phyloP scores from a whole-genome alignment of 2,888 invertebrate species.

The Synanthedon vespiformis region DNA sequence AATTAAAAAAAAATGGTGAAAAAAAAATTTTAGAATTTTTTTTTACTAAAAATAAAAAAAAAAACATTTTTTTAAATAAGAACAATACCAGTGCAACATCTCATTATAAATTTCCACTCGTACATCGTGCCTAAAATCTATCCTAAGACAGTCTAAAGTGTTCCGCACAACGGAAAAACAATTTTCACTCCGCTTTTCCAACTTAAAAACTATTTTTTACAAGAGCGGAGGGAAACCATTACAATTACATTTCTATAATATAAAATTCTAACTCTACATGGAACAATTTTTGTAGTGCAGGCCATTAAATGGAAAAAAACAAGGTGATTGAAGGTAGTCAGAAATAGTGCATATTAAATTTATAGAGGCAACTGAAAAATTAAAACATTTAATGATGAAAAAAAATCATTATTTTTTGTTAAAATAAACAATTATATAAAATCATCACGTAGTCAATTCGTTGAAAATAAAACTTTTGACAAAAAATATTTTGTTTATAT shows the following conservation, averaged over 20 bases:
- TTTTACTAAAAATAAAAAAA: neutral
- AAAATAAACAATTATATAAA: no score
- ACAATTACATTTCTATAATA: constrained; percentile 13
- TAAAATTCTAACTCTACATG: constrained; percentile 36
- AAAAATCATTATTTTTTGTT: no score
- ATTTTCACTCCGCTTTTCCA: constrained; percentile 39
- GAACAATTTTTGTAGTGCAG: constrained; percentile 55
- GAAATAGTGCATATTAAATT: no score
- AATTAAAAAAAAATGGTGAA: no score
- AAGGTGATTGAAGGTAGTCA: neutral
- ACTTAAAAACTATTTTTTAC: constrained; percentile 54
- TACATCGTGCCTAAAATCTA: constrained; percentile 57
- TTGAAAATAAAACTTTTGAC: no score
- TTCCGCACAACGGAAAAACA: constrained; percentile 69
- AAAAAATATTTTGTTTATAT: no score
- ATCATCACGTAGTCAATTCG: no score
- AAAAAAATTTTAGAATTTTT: no score
- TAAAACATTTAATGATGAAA: no score
- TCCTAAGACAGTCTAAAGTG: constrained; percentile 64
- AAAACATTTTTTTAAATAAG: constrained; percentile 11
- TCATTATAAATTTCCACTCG: constrained; percentile 43
- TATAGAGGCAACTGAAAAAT: no score
- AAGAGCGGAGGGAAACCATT: constrained; percentile 47
- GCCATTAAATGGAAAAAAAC: constrained; percentile 22
- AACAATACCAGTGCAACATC: constrained; percentile 32